Evolutionary conservation across 1,140 invertebrate species (phyloP).

Genomic region (Littorina saxatilis): DNA sequence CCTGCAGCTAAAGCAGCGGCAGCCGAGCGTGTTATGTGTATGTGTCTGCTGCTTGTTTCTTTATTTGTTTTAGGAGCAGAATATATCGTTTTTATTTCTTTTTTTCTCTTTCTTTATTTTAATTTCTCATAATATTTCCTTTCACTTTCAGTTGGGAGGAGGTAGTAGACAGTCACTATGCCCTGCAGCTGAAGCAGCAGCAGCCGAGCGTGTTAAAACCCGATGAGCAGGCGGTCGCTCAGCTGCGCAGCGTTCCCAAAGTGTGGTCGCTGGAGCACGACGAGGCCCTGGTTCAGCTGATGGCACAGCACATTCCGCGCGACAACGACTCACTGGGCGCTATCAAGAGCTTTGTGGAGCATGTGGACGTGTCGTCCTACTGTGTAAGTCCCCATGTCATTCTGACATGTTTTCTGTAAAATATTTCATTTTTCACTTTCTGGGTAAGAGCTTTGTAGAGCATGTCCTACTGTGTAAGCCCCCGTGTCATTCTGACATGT

Average conservation of each 20-base stretch:
- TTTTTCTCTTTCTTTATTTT: background rate
- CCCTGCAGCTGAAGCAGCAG: constrained; percentile 57
- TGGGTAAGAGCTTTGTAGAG: no score
- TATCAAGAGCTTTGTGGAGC: constrained; percentile 71
- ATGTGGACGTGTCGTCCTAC: constrained; percentile 70
- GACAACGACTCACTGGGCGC: constrained; percentile 70
- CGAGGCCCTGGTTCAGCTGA: constrained; percentile 71
- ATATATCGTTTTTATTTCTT: background rate
- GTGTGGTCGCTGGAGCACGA: constrained; percentile 73
- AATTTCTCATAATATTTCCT: no score
- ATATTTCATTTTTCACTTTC: no score
- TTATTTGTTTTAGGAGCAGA: constrained; percentile 16
- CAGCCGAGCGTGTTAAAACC: constrained; percentile 46
- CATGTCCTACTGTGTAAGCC: no score
- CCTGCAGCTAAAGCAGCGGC: no score
- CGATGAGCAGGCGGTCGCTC: constrained; percentile 65
- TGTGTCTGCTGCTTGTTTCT: background rate
- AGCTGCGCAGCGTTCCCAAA: constrained; percentile 55
- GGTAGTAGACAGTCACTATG: constrained; percentile 64
- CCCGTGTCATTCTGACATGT: no score
- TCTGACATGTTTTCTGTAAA: no score
- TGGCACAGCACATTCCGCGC: constrained; percentile 67
- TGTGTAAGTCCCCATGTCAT: constrained; percentile 69
- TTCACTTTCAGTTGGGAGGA: constrained; percentile 70
- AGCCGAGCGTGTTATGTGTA: no score